Conservation (phyloP, 2,888 invertebrate genomes). For the Reticulitermes lucifugus region DNA sequence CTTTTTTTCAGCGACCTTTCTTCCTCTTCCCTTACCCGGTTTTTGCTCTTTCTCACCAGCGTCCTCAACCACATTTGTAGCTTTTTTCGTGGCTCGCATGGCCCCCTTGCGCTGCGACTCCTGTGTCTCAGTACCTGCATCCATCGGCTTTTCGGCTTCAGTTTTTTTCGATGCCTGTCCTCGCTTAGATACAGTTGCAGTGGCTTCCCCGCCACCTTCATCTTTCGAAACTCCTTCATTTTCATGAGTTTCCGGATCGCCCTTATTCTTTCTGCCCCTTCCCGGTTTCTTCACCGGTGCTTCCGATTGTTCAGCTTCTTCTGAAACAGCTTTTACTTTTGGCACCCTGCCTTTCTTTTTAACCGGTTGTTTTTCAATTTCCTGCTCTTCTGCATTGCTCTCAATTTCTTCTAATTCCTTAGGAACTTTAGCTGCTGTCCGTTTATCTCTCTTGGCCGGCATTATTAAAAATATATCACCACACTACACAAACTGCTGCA, state of each 20-base stretch:
- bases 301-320: conserved; percentile 21
- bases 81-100: neutral
- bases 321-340: conserved; percentile 2
- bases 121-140: neutral
- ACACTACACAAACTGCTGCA: no score
- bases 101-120: conserved; percentile 15
- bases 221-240: conserved; percentile 17
- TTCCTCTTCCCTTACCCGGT: conserved; percentile 5
- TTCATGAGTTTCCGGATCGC: neutral
- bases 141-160: neutral
- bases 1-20: neutral
- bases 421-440: neutral
- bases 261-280: neutral
- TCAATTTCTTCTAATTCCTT: conserved; percentile 13
- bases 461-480: conserved; percentile 2
- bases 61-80: neutral
- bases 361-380: neutral
- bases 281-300: neutral
- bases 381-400: conserved; percentile 12
- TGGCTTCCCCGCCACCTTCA: conserved; percentile 13
- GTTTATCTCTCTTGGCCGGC: conserved; percentile 38
- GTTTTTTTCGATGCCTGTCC: conserved; percentile 21
- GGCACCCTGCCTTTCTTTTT: conserved; percentile 32
- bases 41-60: conserved; percentile 8
- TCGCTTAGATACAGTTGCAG: neutral